These are phyloP conservation scores for Scopus umbretta DNA, from an alignment of 2,113 vertebrate genomes.

Conservation along the genomic window DNA sequence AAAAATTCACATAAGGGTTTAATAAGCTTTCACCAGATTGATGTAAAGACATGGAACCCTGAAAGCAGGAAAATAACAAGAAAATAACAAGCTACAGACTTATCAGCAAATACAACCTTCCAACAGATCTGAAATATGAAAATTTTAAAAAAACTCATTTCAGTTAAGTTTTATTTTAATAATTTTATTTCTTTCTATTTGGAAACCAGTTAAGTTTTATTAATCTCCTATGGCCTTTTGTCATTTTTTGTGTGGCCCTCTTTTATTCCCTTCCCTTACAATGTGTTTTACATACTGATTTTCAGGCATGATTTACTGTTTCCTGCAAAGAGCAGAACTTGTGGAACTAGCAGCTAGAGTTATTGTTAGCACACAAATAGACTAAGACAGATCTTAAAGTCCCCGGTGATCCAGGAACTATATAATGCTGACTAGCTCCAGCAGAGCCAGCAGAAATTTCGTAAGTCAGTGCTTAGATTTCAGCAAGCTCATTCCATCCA, in stretches of 20 bases:
- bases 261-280: conserved; percentile 42
- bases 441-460: conserved; percentile 59
- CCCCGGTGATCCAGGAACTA: conserved; percentile 62
- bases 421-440: conserved; percentile 61
- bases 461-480: conserved; percentile 46
- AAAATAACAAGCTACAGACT: conserved; percentile 33
- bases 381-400: conserved; percentile 66
- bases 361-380: conserved; percentile 74
- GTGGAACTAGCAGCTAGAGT: conserved; percentile 55
- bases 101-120: conserved; percentile 61
- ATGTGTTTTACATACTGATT: conserved; percentile 50
- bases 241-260: neutral
- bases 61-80: conserved; percentile 62
- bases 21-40: conserved; percentile 66
- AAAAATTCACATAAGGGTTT: conserved; percentile 63
- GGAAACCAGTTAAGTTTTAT: conserved; percentile 19
- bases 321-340: conserved; percentile 43
- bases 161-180: conserved; percentile 30
- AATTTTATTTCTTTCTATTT: conserved; percentile 16
- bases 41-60: conserved; percentile 47
- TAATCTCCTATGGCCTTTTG: conserved; percentile 9
- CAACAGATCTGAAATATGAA: conserved; percentile 53
- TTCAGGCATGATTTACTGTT: conserved; percentile 47
- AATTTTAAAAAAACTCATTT: conserved; percentile 41
- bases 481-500: neutral